Evolutionary conservation across 1,140 invertebrate species (phyloP).

Genomic region (Portunus trituberculatus): DNA sequence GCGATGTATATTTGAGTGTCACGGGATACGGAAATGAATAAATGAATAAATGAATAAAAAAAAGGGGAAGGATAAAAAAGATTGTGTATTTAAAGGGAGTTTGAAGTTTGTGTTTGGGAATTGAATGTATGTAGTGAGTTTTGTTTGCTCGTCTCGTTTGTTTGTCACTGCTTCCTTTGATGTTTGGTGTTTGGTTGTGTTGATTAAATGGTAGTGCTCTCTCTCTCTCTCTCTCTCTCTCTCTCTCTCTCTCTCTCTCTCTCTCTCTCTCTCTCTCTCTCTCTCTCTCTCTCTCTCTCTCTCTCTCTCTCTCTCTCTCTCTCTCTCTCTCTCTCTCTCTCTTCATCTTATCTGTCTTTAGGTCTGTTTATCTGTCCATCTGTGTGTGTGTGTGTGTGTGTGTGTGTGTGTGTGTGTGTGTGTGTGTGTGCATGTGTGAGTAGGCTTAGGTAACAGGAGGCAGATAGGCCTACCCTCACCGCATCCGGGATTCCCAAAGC

Average conservation of each 20-base stretch:
- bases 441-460: neutral
- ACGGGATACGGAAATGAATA: no score
- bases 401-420: constrained; percentile 25
- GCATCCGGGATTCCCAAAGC: neutral
- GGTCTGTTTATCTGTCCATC: neutral
- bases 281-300: neutral
- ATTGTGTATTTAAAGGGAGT: no score
- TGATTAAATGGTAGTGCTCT: neutral
- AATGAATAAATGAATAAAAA: no score
- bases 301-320: neutral
- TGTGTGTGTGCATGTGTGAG: constrained; percentile 38
- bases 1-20: no score
- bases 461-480: neutral
- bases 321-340: constrained; percentile 3
- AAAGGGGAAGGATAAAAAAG: no score
- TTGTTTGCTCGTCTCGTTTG: no score
- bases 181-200: no score
- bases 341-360: neutral
- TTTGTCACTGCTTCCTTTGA: no score
- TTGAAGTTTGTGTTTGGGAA: no score
- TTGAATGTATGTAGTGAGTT: no score
- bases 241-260: neutral
- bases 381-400: constrained; percentile 25
- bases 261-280: constrained; percentile 7
- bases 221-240: constrained; percentile 32